Percentiles rank a stretch among this genome's conserved stretches.
These are phyloP conservation scores for Desoria tigrina DNA, from an alignment of 2,888 invertebrate species.

Conservation along the genomic window DNA sequence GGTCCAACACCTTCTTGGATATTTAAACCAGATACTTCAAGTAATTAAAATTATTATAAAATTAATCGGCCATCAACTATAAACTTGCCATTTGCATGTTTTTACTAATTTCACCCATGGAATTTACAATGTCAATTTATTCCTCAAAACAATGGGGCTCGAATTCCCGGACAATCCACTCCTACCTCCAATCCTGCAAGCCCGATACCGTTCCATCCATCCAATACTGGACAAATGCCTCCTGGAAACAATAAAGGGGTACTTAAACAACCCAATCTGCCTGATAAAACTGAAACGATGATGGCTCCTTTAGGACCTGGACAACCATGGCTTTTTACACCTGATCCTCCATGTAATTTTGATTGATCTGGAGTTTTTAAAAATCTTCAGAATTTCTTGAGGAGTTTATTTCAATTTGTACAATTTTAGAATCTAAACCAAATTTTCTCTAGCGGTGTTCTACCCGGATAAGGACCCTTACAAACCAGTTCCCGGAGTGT, in stretches of 20 bases:
- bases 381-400: no score
- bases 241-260: neutral
- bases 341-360: neutral
- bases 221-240: neutral
- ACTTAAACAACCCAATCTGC: neutral
- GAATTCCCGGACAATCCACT: neutral
- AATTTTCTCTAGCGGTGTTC: neutral
- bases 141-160: neutral
- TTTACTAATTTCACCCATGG: neutral
- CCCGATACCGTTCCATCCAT: neutral
- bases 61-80: no score
- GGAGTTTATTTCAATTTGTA: no score
- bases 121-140: neutral
- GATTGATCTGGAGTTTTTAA: no score
- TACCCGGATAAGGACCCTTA: constrained; percentile 1
- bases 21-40: neutral
- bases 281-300: neutral
- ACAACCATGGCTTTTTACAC: neutral
- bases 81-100: neutral
- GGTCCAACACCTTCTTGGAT: neutral
- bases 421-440: no score
- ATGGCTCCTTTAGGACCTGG: neutral
- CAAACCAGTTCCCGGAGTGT: neutral
- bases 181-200: neutral
- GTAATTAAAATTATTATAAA: constrained; percentile 6